A percentile compares a stretch with the other conserved stretches of the same genome.
phyloP scores from a whole-genome alignment of 2,797 vertebrate species.

The Caiman crocodilus region DNA sequence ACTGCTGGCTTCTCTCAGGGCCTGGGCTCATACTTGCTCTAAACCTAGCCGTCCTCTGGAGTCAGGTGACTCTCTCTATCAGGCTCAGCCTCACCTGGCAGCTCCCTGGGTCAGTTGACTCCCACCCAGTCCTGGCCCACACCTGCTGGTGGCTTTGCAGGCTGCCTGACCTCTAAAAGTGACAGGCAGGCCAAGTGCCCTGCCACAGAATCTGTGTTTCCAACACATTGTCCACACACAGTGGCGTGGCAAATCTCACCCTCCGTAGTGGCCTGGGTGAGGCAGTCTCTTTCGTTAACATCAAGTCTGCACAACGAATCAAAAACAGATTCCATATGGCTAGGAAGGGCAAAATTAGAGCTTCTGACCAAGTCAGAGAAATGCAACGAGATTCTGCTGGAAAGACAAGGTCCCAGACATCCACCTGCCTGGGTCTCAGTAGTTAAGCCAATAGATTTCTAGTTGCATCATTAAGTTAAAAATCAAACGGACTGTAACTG shows the following conservation, averaged over 20 bases:
- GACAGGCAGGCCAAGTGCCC: too few relatives aligned
- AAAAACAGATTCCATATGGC: conserved; percentile 71
- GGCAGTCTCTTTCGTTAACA: conserved; percentile 62
- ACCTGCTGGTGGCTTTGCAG: too few relatives aligned
- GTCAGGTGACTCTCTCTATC: too few relatives aligned
- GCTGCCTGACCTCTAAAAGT: too few relatives aligned
- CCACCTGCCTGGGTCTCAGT: conserved; percentile 66
- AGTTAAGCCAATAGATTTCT: conserved; percentile 71
- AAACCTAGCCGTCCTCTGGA: too few relatives aligned
- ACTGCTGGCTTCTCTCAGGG: too few relatives aligned
- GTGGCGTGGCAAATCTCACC: conserved; percentile 65
- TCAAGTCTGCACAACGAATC: conserved; percentile 59
- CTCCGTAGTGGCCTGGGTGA: conserved; percentile 57
- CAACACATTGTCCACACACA: conserved; percentile 36
- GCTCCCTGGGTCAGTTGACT: too few relatives aligned
- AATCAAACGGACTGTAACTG: conserved; percentile 71
- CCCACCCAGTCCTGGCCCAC: too few relatives aligned
- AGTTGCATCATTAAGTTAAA: conserved; percentile 75
- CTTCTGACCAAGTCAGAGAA: conserved; percentile 68
- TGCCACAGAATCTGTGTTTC: conserved; percentile 45
- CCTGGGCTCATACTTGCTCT: too few relatives aligned
- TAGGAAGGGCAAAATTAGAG: conserved; percentile 71
- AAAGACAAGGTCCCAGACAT: conserved; percentile 65
- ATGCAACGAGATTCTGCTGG: conserved; percentile 52
- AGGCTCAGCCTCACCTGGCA: too few relatives aligned